These are phyloP conservation scores for Cydia pomonella DNA, from an alignment of 1,140 invertebrate genomes.

Conservation along the genomic window DNA sequence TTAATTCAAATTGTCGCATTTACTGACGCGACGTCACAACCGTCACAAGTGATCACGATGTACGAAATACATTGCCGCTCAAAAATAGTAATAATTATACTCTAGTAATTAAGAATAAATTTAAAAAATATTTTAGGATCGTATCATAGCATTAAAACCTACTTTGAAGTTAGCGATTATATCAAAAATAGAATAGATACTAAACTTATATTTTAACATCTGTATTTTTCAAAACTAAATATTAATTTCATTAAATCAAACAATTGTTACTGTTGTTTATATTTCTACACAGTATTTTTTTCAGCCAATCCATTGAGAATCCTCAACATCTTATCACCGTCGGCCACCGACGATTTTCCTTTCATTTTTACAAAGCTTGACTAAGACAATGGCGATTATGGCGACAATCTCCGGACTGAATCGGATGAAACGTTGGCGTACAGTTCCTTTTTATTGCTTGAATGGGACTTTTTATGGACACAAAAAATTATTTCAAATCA, in stretches of 20 bases:
- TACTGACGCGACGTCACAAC: too few species aligned
- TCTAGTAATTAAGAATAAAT: too few species aligned
- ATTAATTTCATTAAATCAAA: background rate
- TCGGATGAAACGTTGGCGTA: background rate
- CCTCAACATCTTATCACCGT: constrained; percentile 19
- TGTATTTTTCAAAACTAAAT: too few species aligned
- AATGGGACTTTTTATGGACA: background rate
- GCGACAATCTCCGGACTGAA: constrained; percentile 19
- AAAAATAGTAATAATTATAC: too few species aligned
- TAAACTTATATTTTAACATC: too few species aligned
- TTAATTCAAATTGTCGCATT: too few species aligned
- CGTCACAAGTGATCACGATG: too few species aligned
- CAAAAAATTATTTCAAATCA: background rate
- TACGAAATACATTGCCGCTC: too few species aligned
- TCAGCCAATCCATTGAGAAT: background rate
- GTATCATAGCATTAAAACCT: too few species aligned
- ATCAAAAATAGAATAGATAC: too few species aligned
- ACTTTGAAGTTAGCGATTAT: too few species aligned
- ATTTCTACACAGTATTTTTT: background rate
- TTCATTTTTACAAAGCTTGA: constrained; percentile 9
- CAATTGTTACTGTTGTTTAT: background rate
- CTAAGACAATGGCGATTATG: constrained; percentile 19
- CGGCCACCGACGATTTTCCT: background rate
- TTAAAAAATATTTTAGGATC: too few species aligned
- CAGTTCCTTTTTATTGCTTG: background rate